phyloP scores from a whole-genome alignment of 92 coral and sea anemone species.

The Palythoa heliodiscus region DNA sequence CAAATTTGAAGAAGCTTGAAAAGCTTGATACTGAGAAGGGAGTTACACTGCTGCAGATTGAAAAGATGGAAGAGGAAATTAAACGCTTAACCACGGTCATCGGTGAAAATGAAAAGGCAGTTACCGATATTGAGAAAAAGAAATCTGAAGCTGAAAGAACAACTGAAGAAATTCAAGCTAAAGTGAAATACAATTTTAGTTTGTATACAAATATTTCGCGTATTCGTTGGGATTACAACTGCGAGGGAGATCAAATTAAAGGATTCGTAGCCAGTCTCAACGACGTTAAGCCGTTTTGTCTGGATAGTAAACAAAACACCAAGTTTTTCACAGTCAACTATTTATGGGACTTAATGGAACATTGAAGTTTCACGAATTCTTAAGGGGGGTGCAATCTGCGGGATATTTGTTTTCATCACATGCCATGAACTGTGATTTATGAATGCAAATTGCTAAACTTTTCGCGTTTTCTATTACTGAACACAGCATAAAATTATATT shows the following conservation, averaged over 20 bases:
- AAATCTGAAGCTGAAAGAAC: slow-evolving; percentile 57
- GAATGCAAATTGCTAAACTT: no score
- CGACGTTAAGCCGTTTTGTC: slow-evolving; percentile 88
- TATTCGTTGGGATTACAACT: slow-evolving; percentile 93
- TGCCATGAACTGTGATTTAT: no score
- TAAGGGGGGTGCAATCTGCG: no score
- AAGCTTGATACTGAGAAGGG: slow-evolving; percentile 60
- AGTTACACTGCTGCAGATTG: slow-evolving; percentile 56
- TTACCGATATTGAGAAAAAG: slow-evolving; percentile 48
- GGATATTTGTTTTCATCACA: no score
- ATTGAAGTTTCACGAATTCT: not conserved
- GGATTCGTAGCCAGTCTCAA: slow-evolving; percentile 89
- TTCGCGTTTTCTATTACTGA: no score
- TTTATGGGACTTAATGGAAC: slow-evolving; percentile 89
- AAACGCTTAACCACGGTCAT: slow-evolving; percentile 56
- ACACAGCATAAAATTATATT: no score
- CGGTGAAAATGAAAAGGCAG: slow-evolving; percentile 59
- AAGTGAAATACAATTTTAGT: slow-evolving; percentile 90
- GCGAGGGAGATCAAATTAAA: slow-evolving; percentile 77
- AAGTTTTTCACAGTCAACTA: slow-evolving; percentile 75
- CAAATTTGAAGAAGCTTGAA: slow-evolving; percentile 46
- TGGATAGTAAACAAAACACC: slow-evolving; percentile 73
- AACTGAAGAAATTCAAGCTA: slow-evolving; percentile 78
- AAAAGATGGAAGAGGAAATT: slow-evolving; percentile 73
- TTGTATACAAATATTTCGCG: slow-evolving; percentile 87